A percentile compares a stretch with the other conserved stretches of the same genome.
Evolutionary conservation across 2,113 vertebrate species (phyloP).

Genomic region (Vimba vimba): DNA sequence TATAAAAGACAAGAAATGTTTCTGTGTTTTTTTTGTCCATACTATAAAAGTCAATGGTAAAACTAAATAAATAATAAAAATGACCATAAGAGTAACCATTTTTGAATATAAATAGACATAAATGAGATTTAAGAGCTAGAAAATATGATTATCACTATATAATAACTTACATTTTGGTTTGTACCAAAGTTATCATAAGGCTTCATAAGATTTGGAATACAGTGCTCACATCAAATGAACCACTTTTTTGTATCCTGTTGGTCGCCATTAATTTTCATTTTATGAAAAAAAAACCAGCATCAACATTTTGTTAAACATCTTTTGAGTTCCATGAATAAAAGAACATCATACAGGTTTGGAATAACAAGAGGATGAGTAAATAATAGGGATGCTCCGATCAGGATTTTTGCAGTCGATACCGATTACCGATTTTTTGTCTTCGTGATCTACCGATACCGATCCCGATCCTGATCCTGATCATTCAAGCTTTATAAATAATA

Average conservation of each 20-base stretch:
- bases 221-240: neutral
- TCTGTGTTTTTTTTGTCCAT: neutral
- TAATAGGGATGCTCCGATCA: neutral
- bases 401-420: too few relatives aligned
- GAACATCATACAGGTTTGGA: neutral
- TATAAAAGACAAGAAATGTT: neutral
- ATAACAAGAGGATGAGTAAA: neutral
- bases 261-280: neutral
- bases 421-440: neutral
- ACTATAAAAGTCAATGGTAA: neutral
- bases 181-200: neutral
- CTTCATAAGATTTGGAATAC: neutral
- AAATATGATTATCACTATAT: neutral
- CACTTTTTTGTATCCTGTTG: neutral
- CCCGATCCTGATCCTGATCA: neutral
- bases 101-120: neutral
- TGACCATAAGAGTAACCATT: neutral
- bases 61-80: neutral
- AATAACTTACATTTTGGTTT: neutral
- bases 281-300: neutral
- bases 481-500: neutral
- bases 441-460: neutral
- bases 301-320: neutral
- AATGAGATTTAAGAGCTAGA: neutral
- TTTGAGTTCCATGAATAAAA: neutral